A percentile compares a stretch with the other conserved stretches of the same genome.
These are phyloP conservation scores for Chrysotoxum bicinctum DNA, from an alignment of 2,888 invertebrate genomes.

Conservation along the genomic window DNA sequence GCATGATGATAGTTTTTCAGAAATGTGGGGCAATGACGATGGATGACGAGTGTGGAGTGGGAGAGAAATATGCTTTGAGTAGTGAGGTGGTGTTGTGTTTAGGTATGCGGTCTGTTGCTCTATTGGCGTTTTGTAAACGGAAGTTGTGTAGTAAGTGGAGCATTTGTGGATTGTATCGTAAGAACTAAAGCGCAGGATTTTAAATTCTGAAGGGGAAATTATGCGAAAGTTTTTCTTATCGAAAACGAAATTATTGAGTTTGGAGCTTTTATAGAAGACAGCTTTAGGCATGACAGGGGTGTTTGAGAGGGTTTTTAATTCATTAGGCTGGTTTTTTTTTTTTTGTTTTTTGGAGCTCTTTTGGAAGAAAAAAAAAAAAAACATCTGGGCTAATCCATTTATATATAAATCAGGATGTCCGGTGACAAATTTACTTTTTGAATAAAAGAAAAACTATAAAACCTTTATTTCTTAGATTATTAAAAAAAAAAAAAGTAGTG, in stretches of 20 bases:
- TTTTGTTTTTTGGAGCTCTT: too few species aligned
- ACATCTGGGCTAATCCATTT: too few species aligned
- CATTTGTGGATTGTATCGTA: constrained; percentile 62
- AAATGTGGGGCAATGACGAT: constrained; percentile 47
- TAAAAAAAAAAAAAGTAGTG: too few species aligned
- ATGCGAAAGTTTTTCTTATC: constrained; percentile 6
- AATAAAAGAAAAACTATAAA: too few species aligned
- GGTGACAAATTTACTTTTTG: too few species aligned
- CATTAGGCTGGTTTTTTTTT: too few species aligned
- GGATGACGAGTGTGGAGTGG: constrained; percentile 5
- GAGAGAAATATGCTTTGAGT: constrained; percentile 11
- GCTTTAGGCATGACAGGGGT: constrained; percentile 34
- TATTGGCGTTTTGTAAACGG: constrained; percentile 58
- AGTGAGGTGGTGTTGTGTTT: constrained; percentile 38
- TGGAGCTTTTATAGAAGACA: constrained; percentile 1
- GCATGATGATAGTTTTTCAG: constrained; percentile 54
- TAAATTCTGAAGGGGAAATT: constrained; percentile 32
- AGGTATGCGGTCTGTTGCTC: constrained; percentile 71
- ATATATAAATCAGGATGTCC: too few species aligned
- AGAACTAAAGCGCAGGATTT: constrained; percentile 47
- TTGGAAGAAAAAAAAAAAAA: neutral
- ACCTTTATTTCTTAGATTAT: too few species aligned
- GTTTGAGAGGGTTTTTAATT: neutral
- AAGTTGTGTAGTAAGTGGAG: constrained; percentile 56
- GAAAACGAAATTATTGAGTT: constrained; percentile 30